phyloP scores from a whole-genome alignment of 30 jellyfish, hydroid and myxozoan species.

The Nemopilema nomurai region DNA sequence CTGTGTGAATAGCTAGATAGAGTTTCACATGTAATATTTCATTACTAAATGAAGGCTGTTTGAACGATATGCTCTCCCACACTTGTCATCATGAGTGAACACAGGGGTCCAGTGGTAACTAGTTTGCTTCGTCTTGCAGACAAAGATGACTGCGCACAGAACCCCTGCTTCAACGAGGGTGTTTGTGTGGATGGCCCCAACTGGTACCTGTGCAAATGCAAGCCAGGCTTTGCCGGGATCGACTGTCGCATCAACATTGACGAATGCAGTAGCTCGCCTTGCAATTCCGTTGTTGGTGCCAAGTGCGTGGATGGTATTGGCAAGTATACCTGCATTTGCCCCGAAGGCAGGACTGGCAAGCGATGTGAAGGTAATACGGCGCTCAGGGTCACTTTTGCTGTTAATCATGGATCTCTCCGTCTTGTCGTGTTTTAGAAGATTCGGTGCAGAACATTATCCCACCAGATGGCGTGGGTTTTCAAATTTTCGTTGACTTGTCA shows the following conservation, averaged over 20 bases:
- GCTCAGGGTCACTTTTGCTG: too few species aligned
- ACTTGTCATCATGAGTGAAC: too few species aligned
- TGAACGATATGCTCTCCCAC: too few species aligned
- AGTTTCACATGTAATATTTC: too few species aligned
- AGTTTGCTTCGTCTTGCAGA: constrained; percentile 7
- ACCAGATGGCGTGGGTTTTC: too few species aligned
- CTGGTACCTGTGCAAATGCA: constrained; percentile 74
- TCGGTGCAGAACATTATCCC: too few species aligned
- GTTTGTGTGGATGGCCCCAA: constrained; percentile 77
- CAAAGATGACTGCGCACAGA: constrained; percentile 72
- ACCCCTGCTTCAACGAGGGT: constrained; percentile 78
- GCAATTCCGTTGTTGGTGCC: constrained; percentile 65
- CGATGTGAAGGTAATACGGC: constrained; percentile 79
- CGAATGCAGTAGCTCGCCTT: constrained; percentile 77
- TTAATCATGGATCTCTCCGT: too few species aligned
- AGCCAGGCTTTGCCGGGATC: constrained; percentile 75
- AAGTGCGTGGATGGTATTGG: constrained; percentile 68
- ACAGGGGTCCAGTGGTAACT: too few species aligned
- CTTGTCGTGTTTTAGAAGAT: too few species aligned
- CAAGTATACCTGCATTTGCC: constrained; percentile 72
- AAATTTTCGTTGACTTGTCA: too few species aligned
- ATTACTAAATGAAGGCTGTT: too few species aligned
- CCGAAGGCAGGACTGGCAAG: constrained; percentile 79
- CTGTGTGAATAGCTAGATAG: too few species aligned
- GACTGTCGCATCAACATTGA: constrained; percentile 76